phyloP scores from a whole-genome alignment of 2,888 invertebrate species.

The Axea sp. region DNA sequence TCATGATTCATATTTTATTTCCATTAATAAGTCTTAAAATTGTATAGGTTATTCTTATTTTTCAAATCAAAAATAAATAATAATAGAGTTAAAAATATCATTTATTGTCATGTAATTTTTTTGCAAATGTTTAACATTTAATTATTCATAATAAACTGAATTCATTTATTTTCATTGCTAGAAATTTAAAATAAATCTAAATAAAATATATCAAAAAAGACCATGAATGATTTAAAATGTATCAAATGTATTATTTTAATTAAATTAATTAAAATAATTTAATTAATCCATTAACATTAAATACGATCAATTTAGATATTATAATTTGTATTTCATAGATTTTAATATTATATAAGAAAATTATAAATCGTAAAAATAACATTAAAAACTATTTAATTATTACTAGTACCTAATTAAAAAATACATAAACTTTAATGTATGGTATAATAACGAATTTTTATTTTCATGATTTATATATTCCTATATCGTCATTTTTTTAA shows the following conservation, averaged over 20 bases:
- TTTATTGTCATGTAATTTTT: conserved; percentile 5
- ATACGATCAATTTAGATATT: too few relatives aligned
- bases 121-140: conserved; percentile 7
- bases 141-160: background rate
- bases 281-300: too few relatives aligned
- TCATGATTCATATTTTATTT: conserved; percentile 1
- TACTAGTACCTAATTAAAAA: too few relatives aligned
- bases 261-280: too few relatives aligned
- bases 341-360: background rate
- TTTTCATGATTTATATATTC: conserved; percentile 19
- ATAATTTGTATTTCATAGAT: background rate
- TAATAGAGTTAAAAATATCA: conserved; percentile 1
- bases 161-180: too few relatives aligned
- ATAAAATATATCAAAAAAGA: too few relatives aligned
- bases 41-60: background rate
- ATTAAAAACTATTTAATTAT: too few relatives aligned
- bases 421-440: too few relatives aligned
- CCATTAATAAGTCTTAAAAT: conserved; percentile 15
- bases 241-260: too few relatives aligned
- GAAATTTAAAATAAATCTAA: too few relatives aligned
- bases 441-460: background rate
- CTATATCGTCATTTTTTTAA: background rate
- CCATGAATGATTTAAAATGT: too few relatives aligned
- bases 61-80: conserved; percentile 1
- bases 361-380: conserved; percentile 15